phyloP scores from a whole-genome alignment of 2,888 invertebrate species.

The Drosophila falleni region DNA sequence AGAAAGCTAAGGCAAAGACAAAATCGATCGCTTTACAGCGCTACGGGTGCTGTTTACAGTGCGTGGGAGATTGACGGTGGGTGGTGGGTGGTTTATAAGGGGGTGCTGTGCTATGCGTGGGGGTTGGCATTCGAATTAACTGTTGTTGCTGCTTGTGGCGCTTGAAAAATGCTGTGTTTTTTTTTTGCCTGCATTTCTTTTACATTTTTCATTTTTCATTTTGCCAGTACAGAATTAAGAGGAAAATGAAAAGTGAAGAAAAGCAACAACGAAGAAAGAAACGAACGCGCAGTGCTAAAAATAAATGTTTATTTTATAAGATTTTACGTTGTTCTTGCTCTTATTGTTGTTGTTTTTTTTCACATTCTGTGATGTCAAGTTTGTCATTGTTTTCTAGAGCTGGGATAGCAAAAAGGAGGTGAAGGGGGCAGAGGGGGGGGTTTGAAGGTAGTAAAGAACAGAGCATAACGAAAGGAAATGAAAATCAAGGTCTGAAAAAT shows the following conservation, averaged over 20 bases:
- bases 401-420: neutral
- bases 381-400: slow-evolving; percentile 49
- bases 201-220: slow-evolving; percentile 37
- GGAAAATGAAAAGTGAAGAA: slow-evolving; percentile 44
- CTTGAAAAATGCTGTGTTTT: slow-evolving; percentile 29
- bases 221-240: slow-evolving; percentile 50
- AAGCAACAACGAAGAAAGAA: slow-evolving; percentile 16
- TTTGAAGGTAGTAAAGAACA: too few species aligned
- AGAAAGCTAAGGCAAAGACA: slow-evolving; percentile 2
- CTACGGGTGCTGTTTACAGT: neutral
- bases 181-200: neutral
- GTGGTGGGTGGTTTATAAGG: neutral
- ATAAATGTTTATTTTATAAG: slow-evolving; percentile 79
- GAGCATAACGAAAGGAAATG: slow-evolving; percentile 1
- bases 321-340: slow-evolving; percentile 40
- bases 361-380: slow-evolving; percentile 39
- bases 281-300: slow-evolving; percentile 59
- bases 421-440: neutral
- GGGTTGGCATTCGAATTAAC: slow-evolving; percentile 29
- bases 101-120: neutral
- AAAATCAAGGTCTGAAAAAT: slow-evolving; percentile 6
- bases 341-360: slow-evolving; percentile 22
- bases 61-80: neutral
- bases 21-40: slow-evolving; percentile 53
- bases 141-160: slow-evolving; percentile 27